These are phyloP conservation scores for Heteromormyrus szaboi DNA, from an alignment of 2,797 vertebrate species.

Conservation along the genomic window DNA sequence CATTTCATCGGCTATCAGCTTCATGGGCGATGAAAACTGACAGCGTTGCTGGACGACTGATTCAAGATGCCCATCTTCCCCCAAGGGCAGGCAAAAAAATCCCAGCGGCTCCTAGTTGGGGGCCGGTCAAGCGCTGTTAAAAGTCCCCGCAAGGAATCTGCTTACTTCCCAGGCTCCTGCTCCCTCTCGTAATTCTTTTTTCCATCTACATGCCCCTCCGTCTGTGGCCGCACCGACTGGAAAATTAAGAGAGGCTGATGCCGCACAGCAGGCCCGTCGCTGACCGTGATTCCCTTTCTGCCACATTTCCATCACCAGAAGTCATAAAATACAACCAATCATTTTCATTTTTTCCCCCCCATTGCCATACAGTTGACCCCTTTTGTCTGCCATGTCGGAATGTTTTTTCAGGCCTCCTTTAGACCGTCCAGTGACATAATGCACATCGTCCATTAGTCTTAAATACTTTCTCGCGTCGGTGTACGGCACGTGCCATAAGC, in stretches of 20 bases:
- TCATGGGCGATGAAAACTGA: neutral
- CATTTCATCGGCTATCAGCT: neutral
- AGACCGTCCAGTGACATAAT: neutral
- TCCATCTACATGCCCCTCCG: constrained; percentile 67
- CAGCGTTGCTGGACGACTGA: neutral
- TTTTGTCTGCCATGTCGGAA: constrained; percentile 50
- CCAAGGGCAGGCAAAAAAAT: neutral
- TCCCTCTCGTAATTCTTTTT: constrained; percentile 58
- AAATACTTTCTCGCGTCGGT: neutral
- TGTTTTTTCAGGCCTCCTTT: neutral
- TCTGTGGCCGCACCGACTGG: constrained; percentile 71
- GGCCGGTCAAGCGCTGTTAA: constrained; percentile 19
- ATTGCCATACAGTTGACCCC: constrained; percentile 67
- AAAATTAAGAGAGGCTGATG: constrained; percentile 62
- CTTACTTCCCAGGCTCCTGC: constrained; percentile 12
- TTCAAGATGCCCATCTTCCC: neutral
- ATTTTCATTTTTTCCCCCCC: constrained; percentile 65
- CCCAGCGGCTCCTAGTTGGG: neutral
- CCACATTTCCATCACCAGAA: constrained; percentile 74
- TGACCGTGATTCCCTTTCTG: constrained; percentile 71
- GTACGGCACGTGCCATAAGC: neutral
- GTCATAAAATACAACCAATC: constrained; percentile 69
- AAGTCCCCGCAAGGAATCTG: constrained; percentile 21
- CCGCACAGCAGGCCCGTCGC: constrained; percentile 69
- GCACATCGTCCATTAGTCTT: neutral